Conservation (phyloP, 2,888 invertebrate genomes). For the Dioctria linearis region DNA sequence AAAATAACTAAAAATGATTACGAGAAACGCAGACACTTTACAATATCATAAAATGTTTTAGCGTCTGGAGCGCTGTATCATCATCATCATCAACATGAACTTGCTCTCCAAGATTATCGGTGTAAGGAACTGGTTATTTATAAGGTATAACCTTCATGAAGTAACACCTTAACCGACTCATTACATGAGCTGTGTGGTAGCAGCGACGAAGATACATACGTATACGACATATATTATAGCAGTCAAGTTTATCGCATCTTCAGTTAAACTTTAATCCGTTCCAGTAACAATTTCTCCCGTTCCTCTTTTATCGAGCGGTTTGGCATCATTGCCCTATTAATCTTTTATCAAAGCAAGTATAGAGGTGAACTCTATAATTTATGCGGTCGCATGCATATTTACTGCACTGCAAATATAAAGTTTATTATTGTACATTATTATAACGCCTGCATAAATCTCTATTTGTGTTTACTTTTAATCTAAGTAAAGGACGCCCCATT, state of each 20-base stretch:
- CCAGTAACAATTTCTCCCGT: constrained; percentile 8
- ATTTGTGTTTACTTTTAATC: too few species aligned
- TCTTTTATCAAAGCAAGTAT: too few species aligned
- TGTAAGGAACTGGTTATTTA: not conserved
- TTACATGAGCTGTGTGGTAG: not conserved
- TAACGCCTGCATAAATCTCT: too few species aligned
- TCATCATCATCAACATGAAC: not conserved
- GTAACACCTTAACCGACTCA: constrained; percentile 16
- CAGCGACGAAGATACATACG: not conserved
- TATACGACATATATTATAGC: not conserved
- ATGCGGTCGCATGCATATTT: too few species aligned
- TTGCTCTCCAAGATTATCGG: constrained; percentile 9
- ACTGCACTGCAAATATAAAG: too few species aligned
- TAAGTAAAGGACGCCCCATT: too few species aligned
- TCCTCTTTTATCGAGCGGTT: constrained; percentile 24
- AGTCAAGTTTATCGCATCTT: constrained; percentile 30
- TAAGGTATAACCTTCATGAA: constrained; percentile 8
- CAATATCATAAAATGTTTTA: not conserved
- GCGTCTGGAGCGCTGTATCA: not conserved
- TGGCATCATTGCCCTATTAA: constrained; percentile 4
- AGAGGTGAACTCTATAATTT: too few species aligned
- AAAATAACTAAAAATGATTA: not conserved
- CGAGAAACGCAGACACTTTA: not conserved
- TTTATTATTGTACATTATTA: too few species aligned
- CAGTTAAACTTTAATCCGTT: constrained; percentile 11